Conservation (phyloP, 1,140 invertebrate species). For the Agraylea sexmaculata region DNA sequence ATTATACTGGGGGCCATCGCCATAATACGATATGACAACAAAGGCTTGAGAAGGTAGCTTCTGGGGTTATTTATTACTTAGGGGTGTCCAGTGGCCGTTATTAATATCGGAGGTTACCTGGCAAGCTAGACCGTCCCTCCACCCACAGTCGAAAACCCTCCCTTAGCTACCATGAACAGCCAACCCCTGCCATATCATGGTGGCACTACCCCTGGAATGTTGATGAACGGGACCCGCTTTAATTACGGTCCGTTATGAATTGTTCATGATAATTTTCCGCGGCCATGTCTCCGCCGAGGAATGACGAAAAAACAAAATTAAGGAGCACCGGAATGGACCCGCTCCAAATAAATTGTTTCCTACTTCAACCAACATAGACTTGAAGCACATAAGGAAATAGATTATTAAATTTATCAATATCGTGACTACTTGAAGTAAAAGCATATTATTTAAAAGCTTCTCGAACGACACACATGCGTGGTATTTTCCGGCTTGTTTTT, state of each 20-base stretch:
- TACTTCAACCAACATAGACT: not conserved
- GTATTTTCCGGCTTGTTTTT: not conserved
- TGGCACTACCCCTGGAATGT: too few relatives aligned
- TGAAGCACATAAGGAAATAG: not conserved
- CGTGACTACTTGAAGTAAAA: not conserved
- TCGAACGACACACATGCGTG: not conserved
- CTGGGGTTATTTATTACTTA: conserved; percentile 20
- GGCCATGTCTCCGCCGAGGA: too few relatives aligned
- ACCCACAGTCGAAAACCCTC: not conserved
- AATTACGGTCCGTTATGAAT: too few relatives aligned
- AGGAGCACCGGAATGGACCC: conserved; percentile 3
- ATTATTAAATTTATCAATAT: not conserved
- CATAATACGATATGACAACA: too few relatives aligned
- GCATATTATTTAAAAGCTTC: not conserved
- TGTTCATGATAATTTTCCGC: too few relatives aligned
- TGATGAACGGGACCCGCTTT: conserved; percentile 12
- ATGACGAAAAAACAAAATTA: conserved; percentile 8
- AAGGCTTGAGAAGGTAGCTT: conserved; percentile 1
- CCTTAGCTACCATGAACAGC: too few relatives aligned
- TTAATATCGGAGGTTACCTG: conserved; percentile 15
- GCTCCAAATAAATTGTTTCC: conserved; percentile 1
- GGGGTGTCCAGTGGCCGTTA: conserved; percentile 20
- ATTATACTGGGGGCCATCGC: too few relatives aligned
- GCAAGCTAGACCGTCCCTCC: not conserved
- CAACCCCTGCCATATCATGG: too few relatives aligned